Evolutionary conservation across 2,797 vertebrate species (phyloP), one percentile per base, ranked within the genome.

Genomic region (Chelon labrosus): DNA sequence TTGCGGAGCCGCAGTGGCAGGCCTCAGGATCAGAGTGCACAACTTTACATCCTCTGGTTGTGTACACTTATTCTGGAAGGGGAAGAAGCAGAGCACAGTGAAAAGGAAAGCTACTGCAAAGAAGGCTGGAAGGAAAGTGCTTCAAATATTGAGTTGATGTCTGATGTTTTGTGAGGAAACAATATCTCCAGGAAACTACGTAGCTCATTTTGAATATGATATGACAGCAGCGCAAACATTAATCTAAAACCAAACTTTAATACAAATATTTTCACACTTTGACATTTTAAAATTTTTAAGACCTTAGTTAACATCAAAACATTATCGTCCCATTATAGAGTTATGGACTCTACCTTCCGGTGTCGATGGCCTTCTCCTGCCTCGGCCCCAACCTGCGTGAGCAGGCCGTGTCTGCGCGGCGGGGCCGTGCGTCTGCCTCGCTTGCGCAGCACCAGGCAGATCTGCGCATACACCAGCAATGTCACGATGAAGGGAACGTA

Each of bases 401-500:
- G 82, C 35, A 86, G 78, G 16, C 84, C 74, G 0, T 89, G 92
- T 65, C 86, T 85, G 51, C 82, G 85, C 0, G 91, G 90, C 0
- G 92, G 92, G 0, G 87, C 93, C 0, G 93, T 95, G 51, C 95
- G 92, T 39, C 93, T 81, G 75, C 94, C 91, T 0, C 94, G 87
- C 38, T 88, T 91, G 61, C 91, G 92, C 69, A 95, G 85, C 51
- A 95, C 93, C 74, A 95, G 80, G 7, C 94, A 95, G 93, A 95
- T 95, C 92, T 95, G 95, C 1, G 85, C 93, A 6, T 95, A 95
- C 54, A 95, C 94, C 85, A 95, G 83, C 85, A 95, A 41, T 0
- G 94, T 95, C 2, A 95, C 93, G 12, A 95, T 94, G 89, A 95
- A 95, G 57, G 95, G 94, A 3, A 95, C 93, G 42, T 95, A 95